Evolutionary conservation across 2,888 invertebrate species (phyloP), one percentile per base, ranked within the genome.

Genomic region (Cheilosia scutellata): DNA sequence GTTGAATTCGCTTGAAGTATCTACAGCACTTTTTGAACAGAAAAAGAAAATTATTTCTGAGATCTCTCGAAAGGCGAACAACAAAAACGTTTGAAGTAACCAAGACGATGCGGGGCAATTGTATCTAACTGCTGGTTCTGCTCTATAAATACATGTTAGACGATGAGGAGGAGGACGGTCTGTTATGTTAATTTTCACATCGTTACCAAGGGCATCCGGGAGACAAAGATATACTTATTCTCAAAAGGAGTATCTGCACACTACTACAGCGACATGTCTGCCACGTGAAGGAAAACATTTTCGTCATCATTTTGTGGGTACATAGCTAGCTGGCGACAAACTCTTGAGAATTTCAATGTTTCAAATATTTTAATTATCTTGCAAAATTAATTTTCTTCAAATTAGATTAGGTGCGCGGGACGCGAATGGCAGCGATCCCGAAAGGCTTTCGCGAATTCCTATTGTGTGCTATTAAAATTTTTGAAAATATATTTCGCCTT

Each of bases 1-100:
- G 71, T 76, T 86, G 68, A 86, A 72, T 82, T 86, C 76, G 31
- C 55, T 86, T 77, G 76, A 86, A 82, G 66, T 70, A n/a, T n/a
- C n/a, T n/a, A 66, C 47, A 70, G 70, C 63, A 63, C 71, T 53
- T 33, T 7, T 31, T 11, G 37, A 37, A 37, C 62, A 49, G 2
- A 71, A 60, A 68, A 58, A 40, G 27, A 57, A 53, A 62, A 16
- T 37, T 20, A 29, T 20, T 66, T 70, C 40, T 9, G 7, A 57
- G 70, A 70, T 70, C 40, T 60, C 65, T 58, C 31, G 53, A 40
- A 75, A 25, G 20, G 20, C 20, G 20, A 20, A 20, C 20, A 20
- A 20, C 20, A 1, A 20, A 20, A 20, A 20, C 20, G 20, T 20
- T 20, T 20, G 20, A 20, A 20, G 20, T 20, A 20, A 20, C 20